Percentiles rank a stretch among this genome's conserved stretches.
Conservation (phyloP, 2,797 vertebrate genomes). For the Apodemus agrarius region DNA sequence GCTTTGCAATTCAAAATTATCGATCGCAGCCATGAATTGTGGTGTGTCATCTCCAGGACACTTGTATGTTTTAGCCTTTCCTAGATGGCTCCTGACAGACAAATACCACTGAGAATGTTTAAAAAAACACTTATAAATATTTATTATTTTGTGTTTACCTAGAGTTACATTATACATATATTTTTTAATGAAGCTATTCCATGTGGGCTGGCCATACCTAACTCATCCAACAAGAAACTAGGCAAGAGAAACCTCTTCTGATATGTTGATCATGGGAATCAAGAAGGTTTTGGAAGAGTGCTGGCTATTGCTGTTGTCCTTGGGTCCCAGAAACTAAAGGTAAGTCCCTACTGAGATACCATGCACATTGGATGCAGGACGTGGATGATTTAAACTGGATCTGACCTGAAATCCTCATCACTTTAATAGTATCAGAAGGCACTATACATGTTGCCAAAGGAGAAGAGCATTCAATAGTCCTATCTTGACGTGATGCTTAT, state of each 20-base stretch:
- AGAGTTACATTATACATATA: neutral
- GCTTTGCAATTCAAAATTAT: too few species aligned
- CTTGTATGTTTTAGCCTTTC: too few species aligned
- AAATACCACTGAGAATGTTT: neutral
- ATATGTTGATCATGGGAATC: neutral
- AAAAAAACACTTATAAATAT: neutral
- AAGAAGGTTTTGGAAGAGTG: neutral
- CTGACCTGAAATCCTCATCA: neutral
- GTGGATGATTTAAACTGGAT: neutral
- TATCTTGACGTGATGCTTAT: too few species aligned
- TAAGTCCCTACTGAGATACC: neutral
- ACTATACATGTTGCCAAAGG: neutral
- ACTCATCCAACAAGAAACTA: neutral
- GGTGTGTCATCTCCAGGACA: too few species aligned
- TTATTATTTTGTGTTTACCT: neutral
- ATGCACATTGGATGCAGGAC: neutral
- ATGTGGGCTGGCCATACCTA: neutral
- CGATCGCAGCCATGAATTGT: too few species aligned
- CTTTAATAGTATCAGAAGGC: neutral
- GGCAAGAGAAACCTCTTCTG: neutral
- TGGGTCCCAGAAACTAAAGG: neutral
- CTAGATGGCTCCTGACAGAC: neutral
- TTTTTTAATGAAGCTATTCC: neutral
- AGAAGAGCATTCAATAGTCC: neutral
- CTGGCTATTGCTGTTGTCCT: neutral